phyloP scores from a whole-genome alignment of 1,140 invertebrate genomes.

The Trichonephila clavipes region DNA sequence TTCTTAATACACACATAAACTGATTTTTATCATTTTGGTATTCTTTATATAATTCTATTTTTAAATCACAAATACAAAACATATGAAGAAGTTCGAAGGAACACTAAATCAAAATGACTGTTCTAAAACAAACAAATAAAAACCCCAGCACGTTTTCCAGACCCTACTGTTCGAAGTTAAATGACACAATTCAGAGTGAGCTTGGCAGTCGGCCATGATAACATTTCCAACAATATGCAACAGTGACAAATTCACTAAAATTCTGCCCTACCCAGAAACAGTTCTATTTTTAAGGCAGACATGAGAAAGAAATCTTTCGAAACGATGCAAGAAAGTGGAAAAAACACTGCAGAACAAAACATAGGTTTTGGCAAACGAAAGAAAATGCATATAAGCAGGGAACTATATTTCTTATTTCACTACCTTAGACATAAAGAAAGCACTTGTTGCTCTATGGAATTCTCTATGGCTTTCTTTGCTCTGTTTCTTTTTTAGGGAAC shows the following conservation, averaged over 20 bases:
- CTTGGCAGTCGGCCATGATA: slow-evolving; percentile 15
- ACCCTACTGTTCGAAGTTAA: not conserved
- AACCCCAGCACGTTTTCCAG: not conserved
- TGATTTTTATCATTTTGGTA: too few species aligned
- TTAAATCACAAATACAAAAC: not conserved
- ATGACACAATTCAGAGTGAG: not conserved
- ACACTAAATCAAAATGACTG: not conserved
- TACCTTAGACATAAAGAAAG: not conserved
- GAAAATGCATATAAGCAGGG: slow-evolving; percentile 19
- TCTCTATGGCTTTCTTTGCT: not conserved
- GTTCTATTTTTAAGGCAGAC: slow-evolving; percentile 28
- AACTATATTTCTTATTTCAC: slow-evolving; percentile 17
- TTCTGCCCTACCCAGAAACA: not conserved
- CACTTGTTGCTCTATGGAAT: slow-evolving; percentile 12
- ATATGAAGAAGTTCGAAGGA: not conserved
- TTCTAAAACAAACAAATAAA: not conserved
- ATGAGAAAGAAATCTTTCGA: slow-evolving; percentile 3
- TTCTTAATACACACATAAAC: too few species aligned
- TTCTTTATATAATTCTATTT: too few species aligned
- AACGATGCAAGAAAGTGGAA: not conserved
- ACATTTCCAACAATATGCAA: not conserved
- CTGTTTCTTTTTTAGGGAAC: not conserved
- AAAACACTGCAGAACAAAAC: not conserved
- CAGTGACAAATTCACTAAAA: slow-evolving; percentile 19
- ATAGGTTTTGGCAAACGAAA: not conserved